A percentile compares a stretch with the other conserved stretches of the same genome.
phyloP scores from a whole-genome alignment of 2,113 vertebrate genomes.

The Gorilla gorilla region DNA sequence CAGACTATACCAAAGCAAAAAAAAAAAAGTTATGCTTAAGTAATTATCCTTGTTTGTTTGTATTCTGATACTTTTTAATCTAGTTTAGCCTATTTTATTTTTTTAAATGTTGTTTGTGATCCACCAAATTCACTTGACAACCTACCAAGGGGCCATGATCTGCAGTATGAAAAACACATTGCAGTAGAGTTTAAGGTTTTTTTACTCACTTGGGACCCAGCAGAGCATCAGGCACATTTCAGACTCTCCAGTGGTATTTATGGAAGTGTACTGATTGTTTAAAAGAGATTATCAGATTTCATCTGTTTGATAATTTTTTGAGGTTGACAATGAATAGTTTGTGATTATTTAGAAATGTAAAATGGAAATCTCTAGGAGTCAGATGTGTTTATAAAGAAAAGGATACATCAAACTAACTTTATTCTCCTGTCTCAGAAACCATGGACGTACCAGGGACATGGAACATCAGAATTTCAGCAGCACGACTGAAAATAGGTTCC shows the following conservation, averaged over 20 bases:
- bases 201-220: not conserved
- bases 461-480: not conserved
- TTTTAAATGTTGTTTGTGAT: not conserved
- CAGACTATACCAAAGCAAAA: not conserved
- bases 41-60: not conserved
- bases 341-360: conserved; percentile 12
- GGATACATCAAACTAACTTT: not conserved
- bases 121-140: not conserved
- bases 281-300: not conserved
- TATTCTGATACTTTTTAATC: not conserved
- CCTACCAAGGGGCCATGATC: not conserved
- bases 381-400: not conserved
- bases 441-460: not conserved
- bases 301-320: not conserved
- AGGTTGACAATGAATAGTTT: conserved; percentile 3
- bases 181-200: not conserved
- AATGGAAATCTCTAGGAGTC: not conserved
- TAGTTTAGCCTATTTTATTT: conserved; percentile 2
- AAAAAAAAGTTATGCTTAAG: not conserved
- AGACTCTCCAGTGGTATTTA: not conserved
- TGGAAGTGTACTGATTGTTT: not conserved
- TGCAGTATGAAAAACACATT: not conserved
- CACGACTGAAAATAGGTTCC: not conserved
- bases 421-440: not conserved
- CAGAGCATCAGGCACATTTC: not conserved